Conservation (phyloP, 2,797 vertebrate species). For the Sardinella longiceps region DNA sequence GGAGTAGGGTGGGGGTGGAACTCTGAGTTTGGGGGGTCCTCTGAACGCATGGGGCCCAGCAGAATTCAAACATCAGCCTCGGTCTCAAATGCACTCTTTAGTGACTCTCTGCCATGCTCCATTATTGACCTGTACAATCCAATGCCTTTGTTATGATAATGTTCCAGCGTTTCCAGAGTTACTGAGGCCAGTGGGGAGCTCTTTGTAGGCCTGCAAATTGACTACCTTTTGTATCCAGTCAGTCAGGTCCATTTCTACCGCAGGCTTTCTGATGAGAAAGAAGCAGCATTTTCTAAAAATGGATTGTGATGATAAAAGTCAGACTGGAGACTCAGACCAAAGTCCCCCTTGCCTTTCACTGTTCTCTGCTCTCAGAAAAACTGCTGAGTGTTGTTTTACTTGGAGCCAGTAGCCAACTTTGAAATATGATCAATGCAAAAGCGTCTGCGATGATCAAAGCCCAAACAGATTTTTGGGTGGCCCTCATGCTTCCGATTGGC, state of each 20-base stretch:
- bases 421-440: slow-evolving; percentile 45
- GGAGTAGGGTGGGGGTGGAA: not conserved
- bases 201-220: not conserved
- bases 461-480: slow-evolving; percentile 59
- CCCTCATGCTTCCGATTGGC: slow-evolving; percentile 60
- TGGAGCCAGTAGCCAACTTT: slow-evolving; percentile 55
- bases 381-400: slow-evolving; percentile 58
- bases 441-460: slow-evolving; percentile 61
- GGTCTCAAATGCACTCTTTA: not conserved
- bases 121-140: not conserved
- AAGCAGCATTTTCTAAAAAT: slow-evolving; percentile 17
- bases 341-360: slow-evolving; percentile 33
- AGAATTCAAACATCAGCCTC: not conserved
- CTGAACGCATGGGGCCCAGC: not conserved
- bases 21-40: not conserved
- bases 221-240: not conserved
- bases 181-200: not conserved
- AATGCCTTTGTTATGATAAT: not conserved
- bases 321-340: slow-evolving; percentile 51
- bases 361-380: slow-evolving; percentile 46
- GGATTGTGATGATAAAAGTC: slow-evolving; percentile 3
- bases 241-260: not conserved
- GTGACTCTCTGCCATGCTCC: not conserved
- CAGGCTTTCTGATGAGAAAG: not conserved
- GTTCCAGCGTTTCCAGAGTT: not conserved